Base-by-base conservation (phyloP, 2,888 invertebrate species). In the Doris montereyensis region DNA sequence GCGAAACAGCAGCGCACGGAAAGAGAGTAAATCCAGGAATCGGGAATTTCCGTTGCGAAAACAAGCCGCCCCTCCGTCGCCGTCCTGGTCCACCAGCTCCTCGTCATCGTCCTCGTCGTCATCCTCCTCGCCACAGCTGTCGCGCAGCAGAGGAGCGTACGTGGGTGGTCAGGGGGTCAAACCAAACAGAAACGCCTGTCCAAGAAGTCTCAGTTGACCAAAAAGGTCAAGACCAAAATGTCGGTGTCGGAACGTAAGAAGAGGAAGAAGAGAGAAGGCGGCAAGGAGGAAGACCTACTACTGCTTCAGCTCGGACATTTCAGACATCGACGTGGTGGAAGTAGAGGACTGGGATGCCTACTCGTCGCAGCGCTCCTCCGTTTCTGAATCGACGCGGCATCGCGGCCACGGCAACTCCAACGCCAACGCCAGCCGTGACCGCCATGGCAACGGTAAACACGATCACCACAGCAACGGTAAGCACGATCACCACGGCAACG, bases 271-370 rank as follows among this genome's bases (percentile, higher is more conserved):
- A n/a, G n/a, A n/a, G n/a, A n/a, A n/a, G 24, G 5, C 52, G 52
- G 17, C 52, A 41, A 5, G 17, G 17, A 41, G 17, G 52, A 5
- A 41, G 52, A 79, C 79, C 2, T 71, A 60, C 62, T 79, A 76
- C 72, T 79, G 76, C 62, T 70, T 79, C 28, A 71, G 76, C 24
- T 79, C 79, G 1, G 79, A 79, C 58, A 34, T 79, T n/a, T 79
- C 79, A 1, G 79, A 79, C 26, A 79, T 79, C 62, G 79, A 79
- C 70, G 79, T 79, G 1, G 76, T 76, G 21, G 79, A 79, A 65
- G 72, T 79, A 21, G 70, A 68, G 4, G 76, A 71, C 60, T 65
- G 65, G 35, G 79, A 76, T 17, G 62, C 62, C 2, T 71, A 65
- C 32, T 52, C 30, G 13, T 41, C 52, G 5, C n/a, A n/a, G n/a